phyloP scores from a whole-genome alignment of 2,797 vertebrate genomes.

The Malacoctenus gilli region DNA sequence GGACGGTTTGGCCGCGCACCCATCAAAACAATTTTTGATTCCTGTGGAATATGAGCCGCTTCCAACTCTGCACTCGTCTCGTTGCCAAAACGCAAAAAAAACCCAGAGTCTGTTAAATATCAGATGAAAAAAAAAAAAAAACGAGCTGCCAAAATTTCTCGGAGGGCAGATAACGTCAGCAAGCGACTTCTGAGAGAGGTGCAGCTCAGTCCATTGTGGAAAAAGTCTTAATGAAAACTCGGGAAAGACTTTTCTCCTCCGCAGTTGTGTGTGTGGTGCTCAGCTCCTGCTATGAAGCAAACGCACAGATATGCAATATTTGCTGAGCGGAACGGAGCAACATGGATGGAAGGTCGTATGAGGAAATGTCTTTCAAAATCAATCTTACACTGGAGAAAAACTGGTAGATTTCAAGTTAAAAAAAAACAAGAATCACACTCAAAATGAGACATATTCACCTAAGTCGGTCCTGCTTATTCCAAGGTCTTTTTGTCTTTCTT shows the following conservation, averaged over 20 bases:
- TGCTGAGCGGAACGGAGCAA: too few relatives aligned
- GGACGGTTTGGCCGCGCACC: not conserved
- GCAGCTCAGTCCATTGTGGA: not conserved
- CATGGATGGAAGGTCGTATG: not conserved
- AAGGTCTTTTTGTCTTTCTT: too few relatives aligned
- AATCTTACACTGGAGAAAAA: not conserved
- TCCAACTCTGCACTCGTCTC: not conserved
- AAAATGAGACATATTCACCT: too few relatives aligned
- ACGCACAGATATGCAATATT: not conserved
- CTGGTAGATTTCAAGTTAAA: too few relatives aligned
- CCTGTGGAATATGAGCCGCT: not conserved
- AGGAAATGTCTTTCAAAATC: too few relatives aligned
- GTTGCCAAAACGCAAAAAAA: not conserved
- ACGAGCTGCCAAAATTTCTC: constrained; percentile 4
- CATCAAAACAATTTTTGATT: not conserved
- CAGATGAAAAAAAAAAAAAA: not conserved
- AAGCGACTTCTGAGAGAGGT: not conserved
- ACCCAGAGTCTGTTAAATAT: not conserved
- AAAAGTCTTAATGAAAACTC: not conserved
- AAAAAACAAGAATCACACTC: too few relatives aligned
- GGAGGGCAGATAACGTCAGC: not conserved
- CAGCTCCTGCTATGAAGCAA: not conserved
- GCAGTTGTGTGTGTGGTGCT: not conserved
- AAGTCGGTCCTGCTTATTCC: too few relatives aligned
- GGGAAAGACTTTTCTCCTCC: not conserved